These are phyloP conservation scores for Platorchestia sp. DNA, from an alignment of 1,140 invertebrate species.

Conservation along the genomic window DNA sequence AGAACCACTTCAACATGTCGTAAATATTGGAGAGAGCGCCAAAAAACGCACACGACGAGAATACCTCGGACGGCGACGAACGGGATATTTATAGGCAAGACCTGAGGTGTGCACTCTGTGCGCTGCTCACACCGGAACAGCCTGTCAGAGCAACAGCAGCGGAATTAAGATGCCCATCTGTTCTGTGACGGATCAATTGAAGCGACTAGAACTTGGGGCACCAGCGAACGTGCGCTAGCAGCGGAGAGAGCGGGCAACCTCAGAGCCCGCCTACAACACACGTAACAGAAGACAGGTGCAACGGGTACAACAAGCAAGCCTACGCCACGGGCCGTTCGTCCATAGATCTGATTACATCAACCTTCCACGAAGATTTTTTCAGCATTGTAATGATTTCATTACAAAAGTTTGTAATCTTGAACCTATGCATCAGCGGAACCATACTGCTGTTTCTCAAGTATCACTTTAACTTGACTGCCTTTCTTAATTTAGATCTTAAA, in stretches of 20 bases:
- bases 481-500: not conserved
- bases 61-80: not conserved
- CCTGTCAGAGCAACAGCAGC: not conserved
- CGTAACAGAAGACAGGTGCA: not conserved
- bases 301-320: not conserved
- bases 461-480: not conserved
- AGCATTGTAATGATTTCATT: not conserved
- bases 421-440: not conserved
- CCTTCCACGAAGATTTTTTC: not conserved
- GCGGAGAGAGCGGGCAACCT: not conserved
- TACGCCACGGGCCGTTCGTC: not conserved
- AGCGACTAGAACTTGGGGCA: not conserved
- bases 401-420: not conserved
- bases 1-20: conserved; percentile 21
- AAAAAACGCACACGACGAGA: not conserved
- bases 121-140: not conserved
- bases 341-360: not conserved
- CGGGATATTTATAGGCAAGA: conserved; percentile 24
- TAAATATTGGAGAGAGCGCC: not conserved
- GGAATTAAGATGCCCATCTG: conserved; percentile 21
- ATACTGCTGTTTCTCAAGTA: not conserved
- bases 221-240: not conserved
- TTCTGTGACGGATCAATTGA: conserved; percentile 26
- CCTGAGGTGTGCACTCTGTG: not conserved
- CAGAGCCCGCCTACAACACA: not conserved